phyloP scores from a whole-genome alignment of 1,140 invertebrate species.

The Capitella teleta region DNA sequence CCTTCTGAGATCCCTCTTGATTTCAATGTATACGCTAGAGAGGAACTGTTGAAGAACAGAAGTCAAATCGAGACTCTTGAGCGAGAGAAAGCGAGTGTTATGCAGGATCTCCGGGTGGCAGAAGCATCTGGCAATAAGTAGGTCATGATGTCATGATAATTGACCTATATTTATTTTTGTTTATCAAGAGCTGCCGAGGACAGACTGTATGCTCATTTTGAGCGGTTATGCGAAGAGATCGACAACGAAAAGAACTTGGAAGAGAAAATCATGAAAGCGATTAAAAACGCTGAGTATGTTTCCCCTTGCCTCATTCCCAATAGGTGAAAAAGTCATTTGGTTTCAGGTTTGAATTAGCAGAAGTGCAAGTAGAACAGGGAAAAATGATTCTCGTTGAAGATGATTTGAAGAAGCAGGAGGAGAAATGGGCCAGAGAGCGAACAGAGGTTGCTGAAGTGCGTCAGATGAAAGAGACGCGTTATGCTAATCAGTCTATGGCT shows the following conservation, averaged over 20 bases:
- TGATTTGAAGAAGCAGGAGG: constrained; percentile 32
- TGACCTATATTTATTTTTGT: no score
- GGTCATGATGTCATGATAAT: no score
- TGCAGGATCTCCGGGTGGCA: no score
- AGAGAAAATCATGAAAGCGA: constrained; percentile 24
- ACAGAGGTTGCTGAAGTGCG: constrained; percentile 23
- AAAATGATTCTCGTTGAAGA: constrained; percentile 36
- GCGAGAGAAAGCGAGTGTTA: no score
- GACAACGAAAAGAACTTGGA: constrained; percentile 30
- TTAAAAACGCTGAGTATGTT: constrained; percentile 36
- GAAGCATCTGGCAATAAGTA: no score
- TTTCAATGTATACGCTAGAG: no score
- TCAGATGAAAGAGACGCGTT: constrained; percentile 28
- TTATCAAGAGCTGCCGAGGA: constrained; percentile 27
- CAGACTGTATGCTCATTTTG: constrained; percentile 27
- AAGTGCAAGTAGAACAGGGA: constrained; percentile 34
- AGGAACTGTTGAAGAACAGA: no score
- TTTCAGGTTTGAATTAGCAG: constrained; percentile 35
- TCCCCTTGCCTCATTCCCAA: neutral
- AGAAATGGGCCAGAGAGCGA: constrained; percentile 28
- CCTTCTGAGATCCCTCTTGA: no score
- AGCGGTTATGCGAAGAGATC: constrained; percentile 26
- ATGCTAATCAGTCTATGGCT: constrained; percentile 19
- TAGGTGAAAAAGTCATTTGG: neutral
- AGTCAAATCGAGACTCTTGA: no score